A percentile compares a stretch with the other conserved stretches of the same genome.
Evolutionary conservation across 1,140 invertebrate species (phyloP).

Genomic region (Scylla paramamosain): DNA sequence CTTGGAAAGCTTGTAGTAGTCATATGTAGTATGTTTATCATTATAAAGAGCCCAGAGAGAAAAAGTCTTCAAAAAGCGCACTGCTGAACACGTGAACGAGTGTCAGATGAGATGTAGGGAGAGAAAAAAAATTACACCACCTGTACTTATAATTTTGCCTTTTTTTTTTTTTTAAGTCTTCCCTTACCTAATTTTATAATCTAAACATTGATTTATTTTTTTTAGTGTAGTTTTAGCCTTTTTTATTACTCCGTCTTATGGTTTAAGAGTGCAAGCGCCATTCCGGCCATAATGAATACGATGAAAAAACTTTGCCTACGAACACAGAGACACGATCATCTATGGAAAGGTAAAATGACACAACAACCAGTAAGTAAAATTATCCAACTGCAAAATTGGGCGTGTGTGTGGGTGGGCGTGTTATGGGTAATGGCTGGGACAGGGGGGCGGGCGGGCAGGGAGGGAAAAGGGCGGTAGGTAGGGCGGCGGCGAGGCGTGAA

Average conservation of each 20-base stretch:
- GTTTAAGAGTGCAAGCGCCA: not conserved
- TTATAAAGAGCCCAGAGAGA: not conserved
- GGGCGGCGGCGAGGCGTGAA: not conserved
- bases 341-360: not conserved
- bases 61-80: not conserved
- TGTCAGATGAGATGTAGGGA: not conserved
- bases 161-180: not conserved
- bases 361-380: not conserved
- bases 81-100: not conserved
- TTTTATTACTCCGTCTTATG: not conserved
- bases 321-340: not conserved
- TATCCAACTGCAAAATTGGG: not conserved
- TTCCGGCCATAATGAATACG: not conserved
- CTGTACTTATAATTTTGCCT: not conserved
- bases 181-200: not conserved
- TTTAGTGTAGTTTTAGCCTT: not conserved
- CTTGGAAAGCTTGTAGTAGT: slow-evolving; percentile 23
- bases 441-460: not conserved
- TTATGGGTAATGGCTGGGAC: not conserved
- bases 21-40: not conserved
- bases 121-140: not conserved
- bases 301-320: not conserved
- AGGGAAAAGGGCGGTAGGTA: not conserved
- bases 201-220: slow-evolving; percentile 4
- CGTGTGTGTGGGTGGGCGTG: not conserved